phyloP scores from a whole-genome alignment of 2,113 vertebrate species.

The Rutilus rutilus region DNA sequence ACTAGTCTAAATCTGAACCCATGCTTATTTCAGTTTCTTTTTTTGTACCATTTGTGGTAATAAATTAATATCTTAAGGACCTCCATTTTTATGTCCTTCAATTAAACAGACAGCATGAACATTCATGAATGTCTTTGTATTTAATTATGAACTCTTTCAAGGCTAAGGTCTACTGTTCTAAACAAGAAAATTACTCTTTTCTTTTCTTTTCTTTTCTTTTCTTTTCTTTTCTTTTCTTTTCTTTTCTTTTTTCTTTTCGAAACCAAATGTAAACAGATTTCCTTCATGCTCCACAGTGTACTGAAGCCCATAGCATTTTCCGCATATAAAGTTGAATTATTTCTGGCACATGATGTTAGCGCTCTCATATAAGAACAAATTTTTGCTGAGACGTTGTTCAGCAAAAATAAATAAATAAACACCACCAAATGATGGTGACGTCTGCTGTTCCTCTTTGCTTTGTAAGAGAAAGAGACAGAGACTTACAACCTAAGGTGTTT shows the following conservation, averaged over 20 bases:
- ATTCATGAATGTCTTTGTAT: background rate
- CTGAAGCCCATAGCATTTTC: constrained; percentile 23
- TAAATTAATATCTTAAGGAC: background rate
- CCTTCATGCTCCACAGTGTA: background rate
- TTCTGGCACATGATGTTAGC: constrained; percentile 35
- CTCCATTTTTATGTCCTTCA: background rate
- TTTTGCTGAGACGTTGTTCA: constrained; percentile 39
- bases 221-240: background rate
- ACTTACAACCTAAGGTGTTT: constrained; percentile 65
- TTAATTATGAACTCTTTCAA: background rate
- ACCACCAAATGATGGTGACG: constrained; percentile 40
- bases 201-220: background rate
- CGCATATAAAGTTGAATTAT: constrained; percentile 43
- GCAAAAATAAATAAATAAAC: constrained; percentile 42
- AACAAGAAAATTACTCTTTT: background rate
- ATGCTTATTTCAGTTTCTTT: background rate
- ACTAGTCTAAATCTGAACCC: too few species aligned
- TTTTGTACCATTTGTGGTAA: background rate
- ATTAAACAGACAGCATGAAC: background rate
- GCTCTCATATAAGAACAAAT: background rate
- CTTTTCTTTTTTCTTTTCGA: background rate
- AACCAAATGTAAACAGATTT: background rate
- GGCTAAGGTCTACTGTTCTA: background rate
- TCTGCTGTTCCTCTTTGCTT: constrained; percentile 39
- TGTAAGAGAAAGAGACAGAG: constrained; percentile 43